These are phyloP conservation scores for Syrmaticus mikado DNA, from an alignment of 2,113 vertebrate genomes.

Conservation along the genomic window DNA sequence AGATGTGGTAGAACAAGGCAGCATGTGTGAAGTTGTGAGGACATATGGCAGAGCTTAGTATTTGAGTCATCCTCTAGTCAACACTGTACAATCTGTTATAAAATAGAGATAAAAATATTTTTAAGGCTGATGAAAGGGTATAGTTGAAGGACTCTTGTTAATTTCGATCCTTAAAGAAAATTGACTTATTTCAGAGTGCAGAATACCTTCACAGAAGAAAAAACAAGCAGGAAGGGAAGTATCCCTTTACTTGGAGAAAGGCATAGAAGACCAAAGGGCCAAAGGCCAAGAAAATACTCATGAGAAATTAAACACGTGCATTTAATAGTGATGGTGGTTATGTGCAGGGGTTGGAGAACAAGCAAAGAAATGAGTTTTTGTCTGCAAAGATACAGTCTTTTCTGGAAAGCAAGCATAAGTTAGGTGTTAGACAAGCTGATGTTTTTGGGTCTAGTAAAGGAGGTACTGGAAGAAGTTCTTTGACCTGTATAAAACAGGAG, in stretches of 20 bases:
- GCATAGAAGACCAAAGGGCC: background rate
- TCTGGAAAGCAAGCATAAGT: background rate
- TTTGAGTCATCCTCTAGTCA: background rate
- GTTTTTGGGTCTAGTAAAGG: background rate
- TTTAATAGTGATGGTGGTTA: background rate
- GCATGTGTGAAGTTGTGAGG: too few relatives aligned
- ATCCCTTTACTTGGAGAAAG: background rate
- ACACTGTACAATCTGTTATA: background rate
- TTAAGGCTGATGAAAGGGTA: background rate
- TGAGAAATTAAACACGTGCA: background rate
- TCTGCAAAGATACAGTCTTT: background rate
- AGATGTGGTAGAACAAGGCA: background rate
- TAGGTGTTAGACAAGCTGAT: background rate
- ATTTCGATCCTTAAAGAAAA: background rate
- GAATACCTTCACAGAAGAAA: background rate
- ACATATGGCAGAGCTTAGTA: background rate
- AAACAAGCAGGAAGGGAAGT: background rate
- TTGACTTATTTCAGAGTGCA: background rate
- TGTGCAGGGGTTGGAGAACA: background rate
- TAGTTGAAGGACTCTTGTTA: background rate
- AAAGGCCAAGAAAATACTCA: background rate
- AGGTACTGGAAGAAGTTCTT: background rate
- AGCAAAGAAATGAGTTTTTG: background rate
- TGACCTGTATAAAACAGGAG: background rate
- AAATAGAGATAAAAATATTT: background rate